Base-by-base conservation (phyloP, 2,888 invertebrate species). In the Sinodicranocentrus sp. region DNA sequence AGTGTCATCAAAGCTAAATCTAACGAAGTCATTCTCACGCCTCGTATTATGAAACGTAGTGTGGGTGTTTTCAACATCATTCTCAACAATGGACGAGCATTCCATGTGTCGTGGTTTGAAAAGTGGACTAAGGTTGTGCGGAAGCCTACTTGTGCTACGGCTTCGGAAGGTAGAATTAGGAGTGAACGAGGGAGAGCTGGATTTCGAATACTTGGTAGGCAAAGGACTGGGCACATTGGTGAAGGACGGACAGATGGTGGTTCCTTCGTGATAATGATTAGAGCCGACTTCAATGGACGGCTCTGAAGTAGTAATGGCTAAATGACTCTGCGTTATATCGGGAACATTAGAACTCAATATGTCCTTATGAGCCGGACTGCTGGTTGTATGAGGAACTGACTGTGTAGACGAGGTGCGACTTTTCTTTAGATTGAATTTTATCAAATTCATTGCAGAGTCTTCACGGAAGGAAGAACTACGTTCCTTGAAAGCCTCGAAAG, bases 381-480 rank as follows among this genome's bases (percentile, higher is more conserved):
- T 26, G 54, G 61, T 57, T 10, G 57, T 71, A 33, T 70, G 83
- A 15, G 83, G 83, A 77, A 83, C 71, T 61, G 83, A 83, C 19
- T 77, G 83, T 15, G 83, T 83, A 59, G 79, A 79, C 44, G 84
- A 73, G 19, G 48, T 23, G 48, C 71, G 77, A 39, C 48, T 72
- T 72, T 72, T 72, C 59, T 65, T 72, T 48, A 71, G 54, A 52
- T 72, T 76, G 13, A 73, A 68, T 63, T 78, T 84, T 39, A 73
- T 67, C 33, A 78, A 78, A 52, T 72, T 78, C 78, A 78, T 72
- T 48, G 76, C 39, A 28, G 86, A 84, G 48, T 82, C 84, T 72
- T 86, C 83, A 70, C 84, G 86, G 44, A 84, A 86, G 59, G 86
- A 84, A 54, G 85, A 67, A 54, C 83, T 80, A 54, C 82, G 77